Percentiles rank a stretch among this genome's conserved stretches.
Evolutionary conservation across 1,140 invertebrate species (phyloP).

Genomic region (Saccostrea glomerata): DNA sequence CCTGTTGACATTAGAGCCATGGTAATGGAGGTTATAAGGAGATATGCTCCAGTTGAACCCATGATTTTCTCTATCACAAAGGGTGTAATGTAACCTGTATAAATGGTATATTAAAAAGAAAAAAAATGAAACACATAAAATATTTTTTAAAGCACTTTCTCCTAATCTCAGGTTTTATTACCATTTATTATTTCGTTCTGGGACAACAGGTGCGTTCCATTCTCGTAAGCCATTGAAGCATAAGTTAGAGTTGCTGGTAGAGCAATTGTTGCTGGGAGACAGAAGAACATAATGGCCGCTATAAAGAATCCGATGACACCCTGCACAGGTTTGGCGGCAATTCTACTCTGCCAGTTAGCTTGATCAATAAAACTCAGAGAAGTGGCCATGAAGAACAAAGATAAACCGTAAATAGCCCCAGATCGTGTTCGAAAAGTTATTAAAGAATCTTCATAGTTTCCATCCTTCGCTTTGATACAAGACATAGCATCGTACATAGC

Average conservation of each 20-base stretch:
- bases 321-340: conserved; percentile 73
- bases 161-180: conserved; percentile 46
- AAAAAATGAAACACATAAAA: background rate
- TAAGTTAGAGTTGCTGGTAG: conserved; percentile 75
- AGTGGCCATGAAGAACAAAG: conserved; percentile 69
- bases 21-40: conserved; percentile 69
- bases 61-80: conserved; percentile 67
- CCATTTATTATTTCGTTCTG: conserved; percentile 68
- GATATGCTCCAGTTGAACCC: conserved; percentile 65
- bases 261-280: conserved; percentile 72
- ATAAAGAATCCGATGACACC: conserved; percentile 76
- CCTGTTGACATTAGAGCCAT: conserved; percentile 75
- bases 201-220: conserved; percentile 63
- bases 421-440: conserved; percentile 59
- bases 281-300: conserved; percentile 77
- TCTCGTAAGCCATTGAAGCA: conserved; percentile 60
- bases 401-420: conserved; percentile 71
- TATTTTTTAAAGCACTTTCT: background rate
- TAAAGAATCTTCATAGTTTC: conserved; percentile 71
- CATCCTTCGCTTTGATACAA: conserved; percentile 69
- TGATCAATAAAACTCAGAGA: conserved; percentile 79
- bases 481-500: conserved; percentile 64
- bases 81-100: conserved; percentile 67
- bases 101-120: background rate
- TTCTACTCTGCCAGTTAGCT: conserved; percentile 73